A percentile compares a stretch with the other conserved stretches of the same genome.
These are phyloP conservation scores for Zeuzera pyrina DNA, from an alignment of 2,888 invertebrate genomes.

Conservation along the genomic window DNA sequence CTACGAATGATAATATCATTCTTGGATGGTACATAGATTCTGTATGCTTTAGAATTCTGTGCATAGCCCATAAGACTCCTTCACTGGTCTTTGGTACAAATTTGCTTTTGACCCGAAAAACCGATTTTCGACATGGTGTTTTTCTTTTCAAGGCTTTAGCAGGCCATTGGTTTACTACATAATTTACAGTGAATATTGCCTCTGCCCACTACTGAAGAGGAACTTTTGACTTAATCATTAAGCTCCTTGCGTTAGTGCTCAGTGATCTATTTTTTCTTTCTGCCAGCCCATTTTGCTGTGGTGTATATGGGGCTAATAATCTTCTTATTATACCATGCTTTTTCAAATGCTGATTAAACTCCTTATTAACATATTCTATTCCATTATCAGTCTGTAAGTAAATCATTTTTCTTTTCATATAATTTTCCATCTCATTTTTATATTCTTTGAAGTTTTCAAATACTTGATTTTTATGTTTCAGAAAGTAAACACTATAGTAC, in stretches of 20 bases:
- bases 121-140: slow-evolving; percentile 8
- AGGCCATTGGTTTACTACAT: slow-evolving; percentile 6
- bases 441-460: slow-evolving; percentile 8
- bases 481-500: slow-evolving; percentile 8
- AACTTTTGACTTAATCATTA: slow-evolving; percentile 5
- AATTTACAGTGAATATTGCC: slow-evolving; percentile 8
- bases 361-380: slow-evolving; percentile 4
- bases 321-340: slow-evolving; percentile 3
- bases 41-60: too few species aligned
- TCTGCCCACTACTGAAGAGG: slow-evolving; percentile 8
- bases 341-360: slow-evolving; percentile 5
- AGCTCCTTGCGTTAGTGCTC: slow-evolving; percentile 5
- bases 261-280: slow-evolving; percentile 8
- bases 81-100: slow-evolving; percentile 5
- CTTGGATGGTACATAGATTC: too few species aligned
- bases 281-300: slow-evolving; percentile 5
- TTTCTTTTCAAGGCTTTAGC: slow-evolving; percentile 2
- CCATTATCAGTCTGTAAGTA: slow-evolving; percentile 8
- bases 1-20: too few species aligned
- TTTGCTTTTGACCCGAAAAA: slow-evolving; percentile 4
- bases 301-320: slow-evolving; percentile 2
- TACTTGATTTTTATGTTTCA: slow-evolving; percentile 8
- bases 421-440: slow-evolving; percentile 7
- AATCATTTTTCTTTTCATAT: slow-evolving; percentile 4
- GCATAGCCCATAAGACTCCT: slow-evolving; percentile 5